Conservation (phyloP, 2,888 invertebrate species). For the Callinectes sapidus region DNA sequence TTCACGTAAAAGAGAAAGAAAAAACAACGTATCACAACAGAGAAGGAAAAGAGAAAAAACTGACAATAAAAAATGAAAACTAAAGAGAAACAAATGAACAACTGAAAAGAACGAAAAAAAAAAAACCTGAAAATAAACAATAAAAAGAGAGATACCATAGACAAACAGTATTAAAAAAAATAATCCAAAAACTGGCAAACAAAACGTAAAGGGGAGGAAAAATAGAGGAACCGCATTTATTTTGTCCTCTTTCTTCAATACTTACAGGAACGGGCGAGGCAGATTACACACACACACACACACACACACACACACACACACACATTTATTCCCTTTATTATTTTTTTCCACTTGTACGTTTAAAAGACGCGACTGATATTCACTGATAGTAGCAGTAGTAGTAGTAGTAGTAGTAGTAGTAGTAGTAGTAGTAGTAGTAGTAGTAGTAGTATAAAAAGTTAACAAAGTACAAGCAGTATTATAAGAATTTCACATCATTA, state of each 20-base stretch:
- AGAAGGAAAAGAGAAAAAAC: background rate
- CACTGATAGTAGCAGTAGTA: background rate
- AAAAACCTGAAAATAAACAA: background rate
- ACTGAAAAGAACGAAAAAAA: background rate
- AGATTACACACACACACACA: too few species aligned
- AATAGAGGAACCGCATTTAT: background rate
- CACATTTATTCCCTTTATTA: too few species aligned
- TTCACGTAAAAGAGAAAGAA: background rate
- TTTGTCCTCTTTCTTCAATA: too few species aligned
- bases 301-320: too few species aligned
- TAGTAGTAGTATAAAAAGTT: slow-evolving; percentile 21
- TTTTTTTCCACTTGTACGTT: too few species aligned
- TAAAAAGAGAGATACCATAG: background rate
- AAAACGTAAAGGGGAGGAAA: background rate
- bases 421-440: slow-evolving; percentile 36
- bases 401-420: slow-evolving; percentile 34
- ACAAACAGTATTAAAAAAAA: background rate
- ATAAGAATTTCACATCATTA: background rate
- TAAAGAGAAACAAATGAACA: background rate
- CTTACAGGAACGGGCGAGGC: too few species aligned
- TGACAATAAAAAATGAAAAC: background rate
- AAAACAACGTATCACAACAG: background rate
- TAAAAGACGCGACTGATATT: too few species aligned
- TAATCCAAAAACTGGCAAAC: background rate
- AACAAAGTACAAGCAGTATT: background rate